Conservation (phyloP, 1,140 invertebrate species). For the Meloidogyne floridensis region DNA sequence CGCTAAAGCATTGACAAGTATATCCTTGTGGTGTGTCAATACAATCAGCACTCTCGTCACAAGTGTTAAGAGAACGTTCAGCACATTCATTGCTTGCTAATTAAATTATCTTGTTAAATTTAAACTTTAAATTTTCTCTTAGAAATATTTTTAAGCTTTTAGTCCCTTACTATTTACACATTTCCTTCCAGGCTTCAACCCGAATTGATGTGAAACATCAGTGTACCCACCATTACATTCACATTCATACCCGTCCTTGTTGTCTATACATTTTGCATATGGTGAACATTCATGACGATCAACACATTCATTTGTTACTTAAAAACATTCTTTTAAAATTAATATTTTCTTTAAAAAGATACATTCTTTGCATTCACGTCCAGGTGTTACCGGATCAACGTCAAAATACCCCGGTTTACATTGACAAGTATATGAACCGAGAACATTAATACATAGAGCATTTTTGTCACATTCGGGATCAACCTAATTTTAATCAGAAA, state of each 20-base stretch:
- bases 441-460: slow-evolving; percentile 59
- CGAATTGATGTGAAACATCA: slow-evolving; percentile 62
- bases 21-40: slow-evolving; percentile 65
- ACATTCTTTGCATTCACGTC: slow-evolving; percentile 63
- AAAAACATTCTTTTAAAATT: background rate
- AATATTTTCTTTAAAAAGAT: slow-evolving; percentile 1
- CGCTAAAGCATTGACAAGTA: slow-evolving; percentile 66
- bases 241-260: slow-evolving; percentile 65
- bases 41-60: slow-evolving; percentile 67
- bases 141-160: slow-evolving; percentile 1
- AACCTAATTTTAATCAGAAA: slow-evolving; percentile 5
- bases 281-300: slow-evolving; percentile 61
- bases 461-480: slow-evolving; percentile 62
- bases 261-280: slow-evolving; percentile 66
- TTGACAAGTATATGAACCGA: slow-evolving; percentile 63
- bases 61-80: slow-evolving; percentile 59
- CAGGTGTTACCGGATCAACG: slow-evolving; percentile 59
- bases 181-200: slow-evolving; percentile 60
- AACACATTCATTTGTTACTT: slow-evolving; percentile 65
- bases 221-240: slow-evolving; percentile 65
- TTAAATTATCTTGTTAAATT: slow-evolving; percentile 2
- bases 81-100: slow-evolving; percentile 65
- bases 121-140: too few relatives aligned
- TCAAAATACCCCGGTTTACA: slow-evolving; percentile 61
- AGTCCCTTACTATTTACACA: slow-evolving; percentile 55